Conservation (phyloP, 2,888 invertebrate species). For the Blastobasis lacticolella region DNA sequence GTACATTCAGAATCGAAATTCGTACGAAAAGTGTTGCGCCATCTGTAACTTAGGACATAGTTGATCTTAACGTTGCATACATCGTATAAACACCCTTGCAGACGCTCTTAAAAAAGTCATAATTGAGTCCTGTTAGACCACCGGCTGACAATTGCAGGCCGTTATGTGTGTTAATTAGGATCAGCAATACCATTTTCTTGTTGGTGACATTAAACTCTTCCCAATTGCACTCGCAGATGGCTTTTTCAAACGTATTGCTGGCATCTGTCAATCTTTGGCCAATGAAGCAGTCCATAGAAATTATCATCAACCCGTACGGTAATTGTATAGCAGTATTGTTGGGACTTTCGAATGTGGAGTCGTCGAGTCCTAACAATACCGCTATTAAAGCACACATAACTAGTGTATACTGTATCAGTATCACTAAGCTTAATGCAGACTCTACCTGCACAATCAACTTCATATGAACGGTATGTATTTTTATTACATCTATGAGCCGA, state of each 20-base stretch:
- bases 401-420: too few relatives aligned
- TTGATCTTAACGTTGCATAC: slow-evolving; percentile 30
- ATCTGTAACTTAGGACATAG: slow-evolving; percentile 7
- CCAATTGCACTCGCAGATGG: slow-evolving; percentile 35
- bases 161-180: slow-evolving; percentile 32
- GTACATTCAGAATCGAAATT: too few relatives aligned
- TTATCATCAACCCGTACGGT: slow-evolving; percentile 36
- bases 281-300: slow-evolving; percentile 32
- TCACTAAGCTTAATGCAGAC: too few relatives aligned
- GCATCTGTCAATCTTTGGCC: slow-evolving; percentile 35
- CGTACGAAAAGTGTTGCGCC: too few relatives aligned
- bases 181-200: slow-evolving; percentile 28
- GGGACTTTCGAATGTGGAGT: too few relatives aligned
- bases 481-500: too few relatives aligned
- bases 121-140: slow-evolving; percentile 25
- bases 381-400: too few relatives aligned
- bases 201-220: slow-evolving; percentile 29
- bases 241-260: slow-evolving; percentile 22
- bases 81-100: slow-evolving; percentile 29
- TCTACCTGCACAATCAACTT: too few relatives aligned
- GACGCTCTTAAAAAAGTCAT: slow-evolving; percentile 26
- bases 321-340: too few relatives aligned
- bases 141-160: slow-evolving; percentile 31
- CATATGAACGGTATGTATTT: too few relatives aligned
- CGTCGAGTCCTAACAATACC: too few relatives aligned